phyloP scores from a whole-genome alignment of 2,888 invertebrate species.

The Drosophila formosana region DNA sequence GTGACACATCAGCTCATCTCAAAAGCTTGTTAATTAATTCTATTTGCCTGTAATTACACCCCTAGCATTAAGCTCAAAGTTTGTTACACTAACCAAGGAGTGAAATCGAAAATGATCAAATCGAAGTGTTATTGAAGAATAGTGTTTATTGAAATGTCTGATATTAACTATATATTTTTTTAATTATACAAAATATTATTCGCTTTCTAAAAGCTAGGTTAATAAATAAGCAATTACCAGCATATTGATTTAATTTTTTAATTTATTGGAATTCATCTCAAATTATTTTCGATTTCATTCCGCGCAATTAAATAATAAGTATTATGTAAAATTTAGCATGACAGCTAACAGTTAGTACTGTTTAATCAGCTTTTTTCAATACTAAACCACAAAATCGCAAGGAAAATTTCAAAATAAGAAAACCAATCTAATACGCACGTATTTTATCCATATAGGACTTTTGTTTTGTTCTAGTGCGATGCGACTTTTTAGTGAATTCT shows the following conservation, averaged over 20 bases:
- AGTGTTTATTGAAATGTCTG: too few species aligned
- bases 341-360: constrained; percentile 40
- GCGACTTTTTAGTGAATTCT: constrained; percentile 52
- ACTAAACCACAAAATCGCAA: constrained; percentile 32
- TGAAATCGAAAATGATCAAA: constrained; percentile 18
- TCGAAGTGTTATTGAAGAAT: neutral
- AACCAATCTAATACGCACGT: constrained; percentile 65
- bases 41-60: constrained; percentile 52
- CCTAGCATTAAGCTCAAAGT: constrained; percentile 28
- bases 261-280: neutral
- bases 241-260: neutral
- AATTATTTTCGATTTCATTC: constrained; percentile 19
- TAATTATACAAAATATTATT: too few species aligned
- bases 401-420: constrained; percentile 13
- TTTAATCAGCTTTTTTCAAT: constrained; percentile 42
- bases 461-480: constrained; percentile 43
- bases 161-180: too few species aligned
- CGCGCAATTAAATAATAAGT: constrained; percentile 9
- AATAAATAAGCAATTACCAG: neutral
- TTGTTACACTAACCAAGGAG: constrained; percentile 30
- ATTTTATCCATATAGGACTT: constrained; percentile 36
- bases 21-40: constrained; percentile 70
- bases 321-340: constrained; percentile 49
- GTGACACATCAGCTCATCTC: constrained; percentile 79
- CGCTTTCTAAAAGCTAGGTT: too few species aligned